Percentiles rank a stretch among this genome's conserved stretches.
phyloP scores from a whole-genome alignment of 1,140 invertebrate genomes.

The Pogonomyrmex barbatus region DNA sequence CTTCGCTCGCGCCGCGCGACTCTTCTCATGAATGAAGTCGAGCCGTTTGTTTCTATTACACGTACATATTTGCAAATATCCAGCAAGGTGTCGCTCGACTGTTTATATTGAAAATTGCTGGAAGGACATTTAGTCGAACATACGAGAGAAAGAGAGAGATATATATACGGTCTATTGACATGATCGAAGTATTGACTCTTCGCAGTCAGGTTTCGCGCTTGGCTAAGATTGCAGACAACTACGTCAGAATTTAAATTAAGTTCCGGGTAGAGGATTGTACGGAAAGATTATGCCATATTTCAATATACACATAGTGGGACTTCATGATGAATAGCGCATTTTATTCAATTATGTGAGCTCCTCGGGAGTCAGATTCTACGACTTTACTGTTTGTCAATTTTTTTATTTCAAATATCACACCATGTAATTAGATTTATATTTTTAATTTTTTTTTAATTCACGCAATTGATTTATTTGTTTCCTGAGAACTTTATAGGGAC shows the following conservation, averaged over 20 bases:
- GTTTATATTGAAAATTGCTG: conserved; percentile 22
- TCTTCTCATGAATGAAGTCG: conserved; percentile 38
- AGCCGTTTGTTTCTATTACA: conserved; percentile 42
- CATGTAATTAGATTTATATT: not conserved
- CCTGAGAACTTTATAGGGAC: not conserved
- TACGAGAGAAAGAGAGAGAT: not conserved
- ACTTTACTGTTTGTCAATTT: not conserved
- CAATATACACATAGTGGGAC: not conserved
- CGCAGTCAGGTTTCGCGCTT: conserved; percentile 16
- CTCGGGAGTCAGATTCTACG: not conserved
- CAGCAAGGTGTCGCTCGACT: not conserved
- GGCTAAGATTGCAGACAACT: not conserved
- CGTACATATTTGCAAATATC: conserved; percentile 40
- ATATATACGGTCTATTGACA: conserved; percentile 12
- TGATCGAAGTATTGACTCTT: conserved; percentile 32
- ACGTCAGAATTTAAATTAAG: conserved; percentile 36
- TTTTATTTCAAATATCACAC: not conserved
- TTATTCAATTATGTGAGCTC: not conserved
- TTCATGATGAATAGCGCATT: not conserved
- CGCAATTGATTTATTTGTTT: not conserved
- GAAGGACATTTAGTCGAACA: conserved; percentile 24
- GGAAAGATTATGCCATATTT: not conserved
- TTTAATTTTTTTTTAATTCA: not conserved
- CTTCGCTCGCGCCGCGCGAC: not conserved
- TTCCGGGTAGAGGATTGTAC: not conserved